These are phyloP conservation scores for Archips crataeganus DNA, from an alignment of 2,888 invertebrate species.

Conservation along the genomic window DNA sequence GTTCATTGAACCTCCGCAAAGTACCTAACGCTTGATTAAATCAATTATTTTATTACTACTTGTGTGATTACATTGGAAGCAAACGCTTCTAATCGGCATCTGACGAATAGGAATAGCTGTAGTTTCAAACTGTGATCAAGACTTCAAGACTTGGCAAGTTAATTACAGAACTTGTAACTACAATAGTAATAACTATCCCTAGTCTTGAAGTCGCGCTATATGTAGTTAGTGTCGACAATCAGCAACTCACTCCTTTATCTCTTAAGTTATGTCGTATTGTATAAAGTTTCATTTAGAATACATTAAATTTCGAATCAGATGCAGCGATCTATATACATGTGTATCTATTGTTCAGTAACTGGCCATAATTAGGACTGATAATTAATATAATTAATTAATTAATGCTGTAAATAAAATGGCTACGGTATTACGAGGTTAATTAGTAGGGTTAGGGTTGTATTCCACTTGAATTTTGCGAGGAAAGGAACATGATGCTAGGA, in stretches of 20 bases:
- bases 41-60: no score
- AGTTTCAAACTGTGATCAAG: neutral
- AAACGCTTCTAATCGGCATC: neutral
- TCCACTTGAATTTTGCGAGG: neutral
- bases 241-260: neutral
- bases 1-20: no score
- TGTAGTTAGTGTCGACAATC: neutral
- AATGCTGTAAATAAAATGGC: neutral
- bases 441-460: neutral
- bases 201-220: neutral
- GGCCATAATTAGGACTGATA: neutral
- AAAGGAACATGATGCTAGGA: neutral
- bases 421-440: neutral
- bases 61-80: neutral
- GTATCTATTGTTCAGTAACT: conserved; percentile 1
- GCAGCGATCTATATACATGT: neutral
- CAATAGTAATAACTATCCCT: neutral
- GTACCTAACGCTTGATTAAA: no score
- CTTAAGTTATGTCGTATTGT: neutral
- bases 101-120: neutral
- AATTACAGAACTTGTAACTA: neutral
- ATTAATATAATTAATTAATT: conserved; percentile 3
- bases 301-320: neutral
- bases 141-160: neutral
- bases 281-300: neutral